Evolutionary conservation across 2,888 invertebrate genomes (phyloP), one percentile per base, ranked within the genome.

Genomic region (Eupithecia centaureata): DNA sequence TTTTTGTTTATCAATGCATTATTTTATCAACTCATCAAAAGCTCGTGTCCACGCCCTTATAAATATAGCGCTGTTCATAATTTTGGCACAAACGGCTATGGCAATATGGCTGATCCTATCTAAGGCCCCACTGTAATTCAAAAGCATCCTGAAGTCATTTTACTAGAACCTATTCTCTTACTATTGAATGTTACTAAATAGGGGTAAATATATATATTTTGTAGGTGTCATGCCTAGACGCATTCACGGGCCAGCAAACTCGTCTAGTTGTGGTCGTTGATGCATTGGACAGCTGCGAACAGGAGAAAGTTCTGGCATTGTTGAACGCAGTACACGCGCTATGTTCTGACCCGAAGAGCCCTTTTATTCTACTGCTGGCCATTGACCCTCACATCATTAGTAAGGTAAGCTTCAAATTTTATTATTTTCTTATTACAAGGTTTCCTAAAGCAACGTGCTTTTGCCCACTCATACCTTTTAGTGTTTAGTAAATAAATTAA

Each of bases 351-450:
- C 96, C 97, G 2, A 97, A 97, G 86, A 96, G 98, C 72, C 99
- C 99, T 0, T 99, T 99, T 91, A 98, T 99, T 78, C 96, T 98
- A 69, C 96, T 99, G 73, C 94, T 99, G 77, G 99, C 99, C 1
- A 98, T 99, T 76, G 99, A 99, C 94, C 99, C 99, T 1, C 99
- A 99, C 90, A 98, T 99, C 73, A 99, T 99, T 81, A 97, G 99
- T 76, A 99, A 98, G 95, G 98, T 97, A 73, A 76, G 79, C n/a
- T 66, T 66, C 47, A 47, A 47, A 60, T 73, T 64, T 79, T 47
- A 12, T 15, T 22, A 22, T 32, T 8, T 25, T 18, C 25, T 61
- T 25, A 15, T 25, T 51, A 27, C 0, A 13, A 1, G 47, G 10
- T 42, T 18, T 42, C 42, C 2, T 42, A 22, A 47, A 18, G 47